phyloP scores from a whole-genome alignment of 2,888 invertebrate species.

The Drosophila anceps region DNA sequence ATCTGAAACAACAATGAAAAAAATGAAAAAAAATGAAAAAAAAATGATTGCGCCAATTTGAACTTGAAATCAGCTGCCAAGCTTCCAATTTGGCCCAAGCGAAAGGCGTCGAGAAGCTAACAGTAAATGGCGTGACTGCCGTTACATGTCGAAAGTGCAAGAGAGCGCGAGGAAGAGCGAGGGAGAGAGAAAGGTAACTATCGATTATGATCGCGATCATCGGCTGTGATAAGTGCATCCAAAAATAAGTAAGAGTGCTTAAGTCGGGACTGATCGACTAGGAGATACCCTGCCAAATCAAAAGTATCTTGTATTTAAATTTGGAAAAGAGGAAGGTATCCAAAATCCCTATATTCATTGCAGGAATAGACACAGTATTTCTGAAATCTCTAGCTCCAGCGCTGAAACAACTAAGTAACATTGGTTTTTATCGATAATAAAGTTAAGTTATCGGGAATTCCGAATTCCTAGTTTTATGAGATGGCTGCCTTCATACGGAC shows the following conservation, averaged over 20 bases:
- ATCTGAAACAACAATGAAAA: constrained; percentile 15
- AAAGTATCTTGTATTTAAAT: too few relatives aligned
- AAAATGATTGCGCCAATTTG: constrained; percentile 59
- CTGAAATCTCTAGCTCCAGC: too few relatives aligned
- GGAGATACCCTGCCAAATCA: background rate
- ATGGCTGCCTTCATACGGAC: too few relatives aligned
- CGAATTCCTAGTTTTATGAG: too few relatives aligned
- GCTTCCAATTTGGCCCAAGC: constrained; percentile 53
- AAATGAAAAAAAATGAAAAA: constrained; percentile 22
- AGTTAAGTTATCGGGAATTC: too few relatives aligned
- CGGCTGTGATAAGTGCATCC: constrained; percentile 39
- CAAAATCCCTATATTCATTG: too few relatives aligned
- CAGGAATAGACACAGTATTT: too few relatives aligned
- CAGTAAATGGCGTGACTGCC: constrained; percentile 32
- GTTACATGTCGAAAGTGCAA: constrained; percentile 22
- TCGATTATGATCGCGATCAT: constrained; percentile 33
- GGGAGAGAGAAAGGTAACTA: constrained; percentile 17
- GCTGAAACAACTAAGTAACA: too few relatives aligned
- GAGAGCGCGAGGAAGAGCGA: constrained; percentile 1
- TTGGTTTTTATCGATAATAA: too few relatives aligned
- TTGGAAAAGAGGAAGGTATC: too few relatives aligned
- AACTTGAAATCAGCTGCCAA: constrained; percentile 63
- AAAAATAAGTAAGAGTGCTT: constrained; percentile 13
- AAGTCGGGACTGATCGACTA: background rate
- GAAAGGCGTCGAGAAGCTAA: constrained; percentile 44